These are phyloP conservation scores for Eufriesea mexicana DNA, from an alignment of 1,140 invertebrate genomes.

Conservation along the genomic window DNA sequence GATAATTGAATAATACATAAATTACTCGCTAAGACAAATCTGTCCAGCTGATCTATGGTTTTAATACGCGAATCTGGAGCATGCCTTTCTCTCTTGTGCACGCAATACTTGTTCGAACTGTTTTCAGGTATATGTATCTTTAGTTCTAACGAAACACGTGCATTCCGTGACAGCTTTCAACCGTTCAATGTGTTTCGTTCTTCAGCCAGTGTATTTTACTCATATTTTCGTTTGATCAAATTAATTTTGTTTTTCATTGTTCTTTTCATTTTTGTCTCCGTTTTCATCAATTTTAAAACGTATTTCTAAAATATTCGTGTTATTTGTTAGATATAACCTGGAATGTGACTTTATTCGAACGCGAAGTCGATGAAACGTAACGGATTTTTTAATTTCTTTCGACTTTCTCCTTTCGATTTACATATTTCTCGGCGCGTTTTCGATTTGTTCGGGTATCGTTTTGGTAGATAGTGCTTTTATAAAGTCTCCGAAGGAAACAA, in stretches of 20 bases:
- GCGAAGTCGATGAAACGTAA: background rate
- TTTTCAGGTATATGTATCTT: background rate
- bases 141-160: background rate
- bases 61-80: conserved; percentile 37
- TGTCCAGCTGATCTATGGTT: background rate
- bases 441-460: background rate
- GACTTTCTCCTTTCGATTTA: background rate
- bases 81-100: conserved; percentile 59
- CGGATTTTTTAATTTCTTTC: background rate
- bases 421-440: no score
- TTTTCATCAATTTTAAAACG: background rate
- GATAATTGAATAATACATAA: background rate
- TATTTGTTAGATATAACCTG: background rate
- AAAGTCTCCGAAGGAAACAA: background rate
- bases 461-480: background rate
- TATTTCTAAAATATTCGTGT: background rate
- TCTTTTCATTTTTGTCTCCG: no score
- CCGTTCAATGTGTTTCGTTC: conserved; percentile 17
- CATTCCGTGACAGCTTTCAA: background rate
- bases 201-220: conserved; percentile 16
- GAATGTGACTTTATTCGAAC: background rate
- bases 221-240: background rate
- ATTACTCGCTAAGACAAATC: background rate
- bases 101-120: conserved; percentile 2
- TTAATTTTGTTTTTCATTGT: background rate